Evolutionary conservation across 2,888 invertebrate genomes (phyloP), one percentile per base, ranked within the genome.

Genomic region (Athetis lepigone): DNA sequence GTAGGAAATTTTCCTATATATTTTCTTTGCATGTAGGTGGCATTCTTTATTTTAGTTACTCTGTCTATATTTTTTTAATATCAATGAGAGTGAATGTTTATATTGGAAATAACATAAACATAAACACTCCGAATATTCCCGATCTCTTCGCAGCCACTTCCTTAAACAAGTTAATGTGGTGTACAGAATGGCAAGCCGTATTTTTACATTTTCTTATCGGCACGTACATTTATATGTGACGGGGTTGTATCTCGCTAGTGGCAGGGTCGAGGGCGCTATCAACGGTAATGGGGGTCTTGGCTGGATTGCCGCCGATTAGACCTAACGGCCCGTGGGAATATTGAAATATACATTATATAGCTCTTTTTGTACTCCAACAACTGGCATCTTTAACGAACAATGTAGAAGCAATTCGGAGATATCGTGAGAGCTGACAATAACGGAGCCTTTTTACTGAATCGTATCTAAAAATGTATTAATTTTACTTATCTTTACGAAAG

Each of bases 231-330:
- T 87, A 88, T 88, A 86, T 87, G 86, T 83, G 86, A 86, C 84
- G 81, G 84, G 79, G 66, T 59, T 67, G 75, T 81, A 68, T 74
- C 77, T 79, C 63, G 70, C 63, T 40, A 67, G 74, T 42, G 33
- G 70, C 62, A 62, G 73, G 79, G 76, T 80, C 74, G 88, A 88
- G 86, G 85, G 85, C 81, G 85, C 89, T 87, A 92, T 92, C 91
- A 89, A 79, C 83, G 78, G 88, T 92, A 93, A 93, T 92, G 88
- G 92, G 70, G 91, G 89, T 89, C 90, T 85, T 83, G 85, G 82
- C 84, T 85, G 88, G 88, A 91, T 89, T 88, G 88, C 87, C 86
- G 82, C 83, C 91, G 91, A 92, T 93, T 92, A 93, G 86, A 82
- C 83, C 82, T 90, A 91, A 92, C 90, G 84, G 85, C 88, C 83